Conservation (phyloP, 2,888 invertebrate species). For the Lasioglossum calceatum region DNA sequence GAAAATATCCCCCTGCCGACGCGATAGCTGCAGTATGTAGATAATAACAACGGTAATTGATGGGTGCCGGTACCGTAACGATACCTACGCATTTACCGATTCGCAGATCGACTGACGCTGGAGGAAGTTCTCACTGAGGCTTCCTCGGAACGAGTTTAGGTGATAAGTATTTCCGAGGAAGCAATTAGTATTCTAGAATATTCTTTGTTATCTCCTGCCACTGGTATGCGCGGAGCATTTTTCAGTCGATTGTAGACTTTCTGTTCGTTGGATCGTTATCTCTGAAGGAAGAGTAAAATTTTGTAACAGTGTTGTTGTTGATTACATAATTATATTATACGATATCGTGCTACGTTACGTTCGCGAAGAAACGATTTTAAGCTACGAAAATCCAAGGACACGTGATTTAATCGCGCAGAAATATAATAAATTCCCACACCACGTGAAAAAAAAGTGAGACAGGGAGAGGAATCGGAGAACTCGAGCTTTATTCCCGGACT, state of each 20-base stretch:
- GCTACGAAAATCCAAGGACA: too few species aligned
- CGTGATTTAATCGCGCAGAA: background rate
- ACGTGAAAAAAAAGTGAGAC: background rate
- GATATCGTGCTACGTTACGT: too few species aligned
- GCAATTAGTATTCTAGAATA: background rate
- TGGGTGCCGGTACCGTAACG: background rate
- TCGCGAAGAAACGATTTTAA: too few species aligned
- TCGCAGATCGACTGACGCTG: background rate
- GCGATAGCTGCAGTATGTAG: background rate
- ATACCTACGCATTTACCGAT: background rate
- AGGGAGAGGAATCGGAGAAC: background rate
- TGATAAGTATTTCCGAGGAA: background rate
- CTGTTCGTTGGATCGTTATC: background rate
- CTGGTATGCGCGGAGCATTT: background rate
- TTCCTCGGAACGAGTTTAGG: background rate
- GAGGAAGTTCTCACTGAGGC: background rate
- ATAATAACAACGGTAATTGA: background rate
- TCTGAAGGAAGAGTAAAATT: too few species aligned
- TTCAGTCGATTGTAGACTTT: background rate
- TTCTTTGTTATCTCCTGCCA: background rate
- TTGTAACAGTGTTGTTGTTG: too few species aligned
- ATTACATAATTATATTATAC: too few species aligned
- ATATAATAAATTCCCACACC: slow-evolving; percentile 11
- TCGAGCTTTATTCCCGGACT: slow-evolving; percentile 12
- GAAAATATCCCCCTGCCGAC: background rate